Conservation (phyloP, 2,888 invertebrate species). For the Melieria crassipennis region DNA sequence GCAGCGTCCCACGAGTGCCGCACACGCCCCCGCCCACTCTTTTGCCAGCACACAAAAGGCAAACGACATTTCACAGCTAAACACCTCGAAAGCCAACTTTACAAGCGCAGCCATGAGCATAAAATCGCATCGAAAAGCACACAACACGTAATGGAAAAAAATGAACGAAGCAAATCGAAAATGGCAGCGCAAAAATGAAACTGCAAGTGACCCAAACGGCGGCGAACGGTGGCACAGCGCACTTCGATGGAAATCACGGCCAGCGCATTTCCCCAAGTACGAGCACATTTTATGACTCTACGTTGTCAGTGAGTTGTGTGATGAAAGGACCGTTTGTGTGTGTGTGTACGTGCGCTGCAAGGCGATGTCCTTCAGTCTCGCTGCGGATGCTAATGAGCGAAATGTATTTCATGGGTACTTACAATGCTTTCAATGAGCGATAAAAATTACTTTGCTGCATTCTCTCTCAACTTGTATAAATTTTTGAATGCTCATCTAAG, state of each 20-base stretch:
- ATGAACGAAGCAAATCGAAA: too few relatives aligned
- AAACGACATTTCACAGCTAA: slow-evolving; percentile 32
- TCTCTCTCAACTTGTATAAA: too few relatives aligned
- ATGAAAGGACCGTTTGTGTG: neutral
- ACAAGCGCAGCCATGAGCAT: slow-evolving; percentile 17
- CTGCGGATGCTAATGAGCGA: slow-evolving; percentile 2
- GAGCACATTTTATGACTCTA: neutral
- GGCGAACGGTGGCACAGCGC: too few relatives aligned
- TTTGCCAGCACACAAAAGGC: slow-evolving; percentile 9
- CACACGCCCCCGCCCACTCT: too few relatives aligned
- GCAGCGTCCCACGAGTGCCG: too few relatives aligned
- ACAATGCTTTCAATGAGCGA: slow-evolving; percentile 7
- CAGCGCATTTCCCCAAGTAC: slow-evolving; percentile 1
- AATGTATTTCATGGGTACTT: slow-evolving; percentile 13
- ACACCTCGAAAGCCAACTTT: slow-evolving; percentile 31
- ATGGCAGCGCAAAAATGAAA: too few relatives aligned
- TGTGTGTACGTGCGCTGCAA: neutral
- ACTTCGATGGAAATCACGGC: slow-evolving; percentile 25
- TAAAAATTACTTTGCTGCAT: slow-evolving; percentile 4
- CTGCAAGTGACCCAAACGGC: too few relatives aligned
- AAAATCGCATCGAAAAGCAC: neutral
- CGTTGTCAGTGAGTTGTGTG: neutral
- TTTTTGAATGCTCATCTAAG: too few relatives aligned
- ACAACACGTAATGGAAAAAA: neutral
- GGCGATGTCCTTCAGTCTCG: neutral